Base-by-base conservation (phyloP, 2,797 vertebrate genomes). In the Myiothlypis chrysogaster region DNA sequence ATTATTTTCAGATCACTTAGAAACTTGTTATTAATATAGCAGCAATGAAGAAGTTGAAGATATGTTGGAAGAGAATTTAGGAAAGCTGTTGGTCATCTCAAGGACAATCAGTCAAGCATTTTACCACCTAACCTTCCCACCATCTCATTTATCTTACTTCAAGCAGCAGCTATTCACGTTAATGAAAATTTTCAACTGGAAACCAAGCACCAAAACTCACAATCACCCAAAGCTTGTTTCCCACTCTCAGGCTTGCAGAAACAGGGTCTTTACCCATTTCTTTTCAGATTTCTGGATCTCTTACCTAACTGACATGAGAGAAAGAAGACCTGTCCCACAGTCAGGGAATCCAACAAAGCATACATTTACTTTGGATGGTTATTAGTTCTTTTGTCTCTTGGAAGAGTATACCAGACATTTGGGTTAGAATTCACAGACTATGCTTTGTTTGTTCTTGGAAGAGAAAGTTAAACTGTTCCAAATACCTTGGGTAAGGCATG, bases 381-480 rank as follows among this genome's bases (percentile, higher is more conserved):
- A 34, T 37, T 86, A 59, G 72, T 69, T 72, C 90, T 88, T 75
- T 81, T 69, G 22, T 79, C 49, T 88, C 75, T 87, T 76, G 73
- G 75, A 95, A 95, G 55, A 61, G 43, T 37, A 63, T n/a, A 55
- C 20, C 30, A 76, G 79, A 76, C 73, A 52, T 35, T 20, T 53
- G 77, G 34, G 70, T 64, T 73, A 80, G 71, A 95, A 92, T 68
- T 95, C 78, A 89, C 41, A 90, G 56, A 59, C 60, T 70, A 14
- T 10, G 43, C 77, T 89, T 82, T 90, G 82, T 89, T 90, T 90
- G 24, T 16, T 72, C 83, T 95, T 89, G 83, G 83, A 96, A 76
- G 37, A 72, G 73, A 94, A 92, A 84, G 88, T 46, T 63, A n/a
- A 90, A 75, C 69, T 41, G 37, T 17, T 83, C 70, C 59, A 84